phyloP scores from a whole-genome alignment of 2,113 vertebrate genomes.

The Dendrocopos noguchii region DNA sequence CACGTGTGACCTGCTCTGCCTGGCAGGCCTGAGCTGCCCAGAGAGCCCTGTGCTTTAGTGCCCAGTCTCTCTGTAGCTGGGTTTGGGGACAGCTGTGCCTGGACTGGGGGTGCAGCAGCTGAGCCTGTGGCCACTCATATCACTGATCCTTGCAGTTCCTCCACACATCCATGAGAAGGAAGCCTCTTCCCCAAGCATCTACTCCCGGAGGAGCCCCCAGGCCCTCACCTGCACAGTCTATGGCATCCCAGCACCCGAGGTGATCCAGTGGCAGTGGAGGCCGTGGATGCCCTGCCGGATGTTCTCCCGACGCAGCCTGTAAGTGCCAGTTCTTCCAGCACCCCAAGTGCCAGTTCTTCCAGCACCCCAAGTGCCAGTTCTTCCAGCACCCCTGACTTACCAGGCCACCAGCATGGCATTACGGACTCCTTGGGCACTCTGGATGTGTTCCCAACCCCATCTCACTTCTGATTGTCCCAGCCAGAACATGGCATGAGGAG shows the following conservation, averaged over 20 bases:
- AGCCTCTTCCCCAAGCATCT: constrained; percentile 88
- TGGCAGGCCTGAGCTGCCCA: not conserved
- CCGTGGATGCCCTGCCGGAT: constrained; percentile 91
- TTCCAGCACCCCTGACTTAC: not conserved
- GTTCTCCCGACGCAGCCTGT: constrained; percentile 84
- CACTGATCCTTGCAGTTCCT: constrained; percentile 79
- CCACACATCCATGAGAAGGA: constrained; percentile 96
- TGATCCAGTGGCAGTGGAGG: constrained; percentile 93
- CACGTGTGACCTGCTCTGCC: not conserved
- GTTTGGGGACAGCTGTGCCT: not conserved
- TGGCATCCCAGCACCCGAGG: constrained; percentile 83
- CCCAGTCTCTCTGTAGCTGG: rapidly evolving
- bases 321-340: constrained; percentile 66
- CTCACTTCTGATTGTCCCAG: not conserved
- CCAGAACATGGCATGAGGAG: not conserved
- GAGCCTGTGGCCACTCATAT: not conserved
- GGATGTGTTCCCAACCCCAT: rapidly evolving
- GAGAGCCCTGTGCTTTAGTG: not conserved
- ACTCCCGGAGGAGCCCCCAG: constrained; percentile 89
- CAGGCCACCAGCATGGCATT: rapidly evolving
- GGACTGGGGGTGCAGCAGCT: not conserved
- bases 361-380: constrained; percentile 60
- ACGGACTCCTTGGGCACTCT: not conserved
- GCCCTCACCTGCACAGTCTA: constrained; percentile 91
- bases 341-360: not conserved